Base-by-base conservation (phyloP, 2,888 invertebrate species). In the Eristalinus sepulchralis region DNA sequence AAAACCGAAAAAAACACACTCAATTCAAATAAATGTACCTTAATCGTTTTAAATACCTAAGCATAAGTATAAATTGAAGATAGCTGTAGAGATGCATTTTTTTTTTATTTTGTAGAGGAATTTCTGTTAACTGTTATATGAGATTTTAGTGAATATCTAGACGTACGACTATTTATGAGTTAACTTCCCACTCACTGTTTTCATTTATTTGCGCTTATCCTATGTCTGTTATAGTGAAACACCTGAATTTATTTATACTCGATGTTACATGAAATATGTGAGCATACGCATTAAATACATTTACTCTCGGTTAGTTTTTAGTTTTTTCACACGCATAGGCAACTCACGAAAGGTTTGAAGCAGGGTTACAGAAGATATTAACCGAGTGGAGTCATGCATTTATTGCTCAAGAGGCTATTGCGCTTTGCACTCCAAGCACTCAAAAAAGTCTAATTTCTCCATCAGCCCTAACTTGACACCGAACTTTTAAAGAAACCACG, bases 21-120 rank as follows among this genome's bases (percentile, higher is more conserved):
- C 62, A 82, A 73, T 62, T 77, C 81, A 82, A 67, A 67, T 82
- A 47, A 73, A 77, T 73, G 82, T 85, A 78, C 77, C 85, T 82
- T 67, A 72, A 72, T 47, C 76, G 36, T 39, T 24, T 63, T 64
- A 36, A 34, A 83, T 47, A 68, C 22, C 31, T 68, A 33, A 57
- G 67, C 36, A 77, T 36, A 55, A 36, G 34, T 73, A 36, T 39
- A 5, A 34, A 63, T 53, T 55, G n/a, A 57, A 62, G 11, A 31
- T 53, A 76, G 64, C 68, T 55, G 6, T 11, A 47, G 70, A 71
- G 60, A 66, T 22, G 39, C 57, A 39, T 67, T 27, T 5, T 13
- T 75, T 39, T 67, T 39, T 67, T n/a, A n/a, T 34, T 33, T 76
- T 63, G 55, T 57, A 66, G 75, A 22, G 59, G n/a, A 66, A 31